Conservation (phyloP, 2,797 vertebrate species). For the Ara ararauna region DNA sequence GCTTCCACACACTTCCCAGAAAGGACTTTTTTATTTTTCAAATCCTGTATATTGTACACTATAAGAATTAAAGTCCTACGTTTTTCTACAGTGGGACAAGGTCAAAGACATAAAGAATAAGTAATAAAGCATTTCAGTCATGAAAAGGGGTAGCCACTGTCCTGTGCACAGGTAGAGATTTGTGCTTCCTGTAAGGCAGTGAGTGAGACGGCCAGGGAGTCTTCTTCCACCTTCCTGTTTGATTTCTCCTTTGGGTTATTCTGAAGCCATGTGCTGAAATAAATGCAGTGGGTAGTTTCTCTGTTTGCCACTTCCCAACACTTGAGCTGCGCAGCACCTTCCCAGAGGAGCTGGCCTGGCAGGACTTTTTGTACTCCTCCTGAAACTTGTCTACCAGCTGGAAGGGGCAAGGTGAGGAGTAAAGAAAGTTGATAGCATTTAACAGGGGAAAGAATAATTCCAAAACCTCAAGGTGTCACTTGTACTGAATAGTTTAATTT, state of each 20-base stretch:
- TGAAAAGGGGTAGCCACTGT: neutral
- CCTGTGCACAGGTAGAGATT: neutral
- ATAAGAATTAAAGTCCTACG: slow-evolving; percentile 16
- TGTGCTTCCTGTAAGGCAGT: neutral
- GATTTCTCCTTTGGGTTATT: slow-evolving; percentile 15
- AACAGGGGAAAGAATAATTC: neutral
- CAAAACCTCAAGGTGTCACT: slow-evolving; percentile 33
- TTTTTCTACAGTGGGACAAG: slow-evolving; percentile 43
- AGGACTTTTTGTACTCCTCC: neutral
- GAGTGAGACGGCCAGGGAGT: neutral
- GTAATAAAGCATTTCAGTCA: slow-evolving; percentile 7
- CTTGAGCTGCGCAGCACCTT: neutral
- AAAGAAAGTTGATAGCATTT: neutral
- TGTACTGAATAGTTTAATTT: slow-evolving; percentile 43
- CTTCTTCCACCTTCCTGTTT: slow-evolving; percentile 15
- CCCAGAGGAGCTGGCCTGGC: neutral
- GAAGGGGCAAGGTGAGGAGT: neutral
- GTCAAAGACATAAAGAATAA: slow-evolving; percentile 61
- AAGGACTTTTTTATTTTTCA: neutral
- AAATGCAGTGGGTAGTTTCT: neutral
- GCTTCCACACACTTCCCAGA: neutral
- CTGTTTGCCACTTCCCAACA: neutral
- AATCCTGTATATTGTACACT: neutral
- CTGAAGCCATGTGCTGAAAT: slow-evolving; percentile 12
- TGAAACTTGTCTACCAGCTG: neutral